These are phyloP conservation scores for Coleophora flavipennella DNA, from an alignment of 2,888 invertebrate species.

Conservation along the genomic window DNA sequence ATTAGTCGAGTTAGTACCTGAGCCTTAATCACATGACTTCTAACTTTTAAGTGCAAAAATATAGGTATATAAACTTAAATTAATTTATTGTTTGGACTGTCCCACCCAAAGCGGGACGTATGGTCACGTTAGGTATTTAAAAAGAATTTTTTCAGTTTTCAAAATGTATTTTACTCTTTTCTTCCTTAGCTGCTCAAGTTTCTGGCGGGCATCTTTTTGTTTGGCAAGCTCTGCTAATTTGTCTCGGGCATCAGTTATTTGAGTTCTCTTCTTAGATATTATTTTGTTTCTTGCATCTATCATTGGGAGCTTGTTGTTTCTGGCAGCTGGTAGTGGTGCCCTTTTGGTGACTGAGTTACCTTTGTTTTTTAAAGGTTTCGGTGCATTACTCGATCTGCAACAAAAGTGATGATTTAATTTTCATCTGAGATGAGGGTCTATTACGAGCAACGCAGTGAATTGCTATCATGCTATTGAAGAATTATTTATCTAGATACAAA, in stretches of 20 bases:
- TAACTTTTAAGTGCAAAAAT: too few relatives aligned
- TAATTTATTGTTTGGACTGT: too few relatives aligned
- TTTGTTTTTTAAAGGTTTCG: neutral
- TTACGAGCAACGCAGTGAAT: neutral
- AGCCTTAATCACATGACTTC: too few relatives aligned
- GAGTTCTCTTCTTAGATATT: conserved; percentile 82
- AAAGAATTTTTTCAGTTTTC: too few relatives aligned
- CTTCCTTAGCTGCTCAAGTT: conserved; percentile 77
- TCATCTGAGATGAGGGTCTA: neutral
- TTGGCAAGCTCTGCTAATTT: conserved; percentile 83
- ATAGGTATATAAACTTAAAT: too few relatives aligned
- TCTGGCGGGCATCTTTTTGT: conserved; percentile 81
- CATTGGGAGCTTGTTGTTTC: conserved; percentile 25
- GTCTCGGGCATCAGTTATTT: conserved; percentile 85
- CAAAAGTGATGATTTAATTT: neutral
- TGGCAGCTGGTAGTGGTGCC: conserved; percentile 13
- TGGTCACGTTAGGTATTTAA: too few relatives aligned
- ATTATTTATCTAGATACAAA: conserved; percentile 14
- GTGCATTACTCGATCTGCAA: neutral
- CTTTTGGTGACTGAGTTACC: conserved; percentile 12
- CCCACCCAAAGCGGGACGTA: too few relatives aligned
- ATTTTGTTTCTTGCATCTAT: conserved; percentile 85
- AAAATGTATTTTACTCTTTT: conserved; percentile 23
- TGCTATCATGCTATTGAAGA: neutral
- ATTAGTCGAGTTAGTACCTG: too few relatives aligned